Evolutionary conservation across 2,888 invertebrate genomes (phyloP).

Genomic region (Panorpa germanica): DNA sequence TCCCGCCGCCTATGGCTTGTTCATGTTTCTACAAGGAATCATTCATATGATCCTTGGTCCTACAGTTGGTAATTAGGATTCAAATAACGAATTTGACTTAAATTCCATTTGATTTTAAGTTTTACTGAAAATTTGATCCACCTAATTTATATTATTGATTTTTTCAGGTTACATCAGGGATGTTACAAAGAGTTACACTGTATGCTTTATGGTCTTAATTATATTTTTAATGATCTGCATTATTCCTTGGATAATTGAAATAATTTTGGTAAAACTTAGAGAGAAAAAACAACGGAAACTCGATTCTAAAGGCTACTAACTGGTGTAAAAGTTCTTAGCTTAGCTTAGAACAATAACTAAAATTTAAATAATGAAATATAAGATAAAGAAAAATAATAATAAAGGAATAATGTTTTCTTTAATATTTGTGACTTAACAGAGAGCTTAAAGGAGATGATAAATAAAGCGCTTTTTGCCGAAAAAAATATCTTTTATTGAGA

Average conservation of each 20-base stretch:
- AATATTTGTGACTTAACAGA: no score
- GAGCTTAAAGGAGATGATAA: no score
- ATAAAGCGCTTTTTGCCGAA: no score
- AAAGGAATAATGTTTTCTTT: no score
- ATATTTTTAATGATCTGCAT: conserved; percentile 36
- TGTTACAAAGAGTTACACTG: conserved; percentile 34
- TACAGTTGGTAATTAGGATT: conserved; percentile 30
- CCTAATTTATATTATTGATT: conserved; percentile 11
- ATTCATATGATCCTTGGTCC: conserved; percentile 39
- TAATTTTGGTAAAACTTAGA: conserved; percentile 17
- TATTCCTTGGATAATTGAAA: conserved; percentile 39
- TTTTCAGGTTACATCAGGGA: conserved; percentile 38
- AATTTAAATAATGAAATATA: no score
- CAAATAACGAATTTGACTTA: conserved; percentile 12
- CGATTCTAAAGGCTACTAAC: no score
- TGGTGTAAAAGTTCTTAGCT: no score
- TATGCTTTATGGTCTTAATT: conserved; percentile 38
- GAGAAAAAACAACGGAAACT: no score
- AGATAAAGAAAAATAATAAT: no score
- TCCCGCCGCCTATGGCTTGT: conserved; percentile 44
- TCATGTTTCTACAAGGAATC: conserved; percentile 38
- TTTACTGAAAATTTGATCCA: conserved; percentile 6
- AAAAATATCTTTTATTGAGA: no score
- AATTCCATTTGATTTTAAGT: conserved; percentile 9
- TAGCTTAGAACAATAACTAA: no score